phyloP scores from a whole-genome alignment of 1,140 invertebrate species.

The Drosophila ananassae region DNA sequence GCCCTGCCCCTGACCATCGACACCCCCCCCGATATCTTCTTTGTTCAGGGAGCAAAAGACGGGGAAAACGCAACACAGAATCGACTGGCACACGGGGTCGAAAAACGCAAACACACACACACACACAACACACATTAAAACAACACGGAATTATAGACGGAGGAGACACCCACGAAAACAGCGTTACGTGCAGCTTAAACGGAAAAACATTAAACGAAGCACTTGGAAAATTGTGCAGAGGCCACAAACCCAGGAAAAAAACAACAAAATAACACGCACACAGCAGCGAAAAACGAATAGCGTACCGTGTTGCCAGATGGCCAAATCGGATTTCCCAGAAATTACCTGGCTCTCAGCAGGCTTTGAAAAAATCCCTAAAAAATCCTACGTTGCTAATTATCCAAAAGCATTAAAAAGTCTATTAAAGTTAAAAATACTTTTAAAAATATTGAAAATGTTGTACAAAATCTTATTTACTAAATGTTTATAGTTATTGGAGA shows the following conservation, averaged over 20 bases:
- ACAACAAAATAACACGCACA: conserved; percentile 55
- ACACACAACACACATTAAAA: conserved; percentile 20
- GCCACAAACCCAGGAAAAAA: conserved; percentile 23
- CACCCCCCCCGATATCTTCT: conserved; percentile 1
- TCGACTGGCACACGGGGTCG: background rate
- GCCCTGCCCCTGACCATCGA: conserved; percentile 2
- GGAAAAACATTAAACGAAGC: background rate
- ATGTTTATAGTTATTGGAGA: too few relatives aligned
- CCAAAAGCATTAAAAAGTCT: too few relatives aligned
- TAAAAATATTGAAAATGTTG: too few relatives aligned
- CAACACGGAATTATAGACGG: conserved; percentile 3
- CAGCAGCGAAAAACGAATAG: conserved; percentile 26
- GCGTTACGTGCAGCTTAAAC: conserved; percentile 13
- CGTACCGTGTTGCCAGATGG: too few relatives aligned
- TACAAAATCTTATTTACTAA: too few relatives aligned
- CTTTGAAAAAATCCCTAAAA: too few relatives aligned
- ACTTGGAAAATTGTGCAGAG: conserved; percentile 13
- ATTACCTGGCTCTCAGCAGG: too few relatives aligned
- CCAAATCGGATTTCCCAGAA: too few relatives aligned
- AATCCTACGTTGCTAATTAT: too few relatives aligned
- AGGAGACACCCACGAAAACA: conserved; percentile 8
- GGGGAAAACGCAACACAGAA: background rate
- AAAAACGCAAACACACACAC: conserved; percentile 15
- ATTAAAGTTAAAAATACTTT: too few relatives aligned
- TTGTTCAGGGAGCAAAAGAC: conserved; percentile 1